Evolutionary conservation across 2,797 vertebrate genomes (phyloP), one percentile per base, ranked within the genome.

Genomic region (Ciconia nigra): DNA sequence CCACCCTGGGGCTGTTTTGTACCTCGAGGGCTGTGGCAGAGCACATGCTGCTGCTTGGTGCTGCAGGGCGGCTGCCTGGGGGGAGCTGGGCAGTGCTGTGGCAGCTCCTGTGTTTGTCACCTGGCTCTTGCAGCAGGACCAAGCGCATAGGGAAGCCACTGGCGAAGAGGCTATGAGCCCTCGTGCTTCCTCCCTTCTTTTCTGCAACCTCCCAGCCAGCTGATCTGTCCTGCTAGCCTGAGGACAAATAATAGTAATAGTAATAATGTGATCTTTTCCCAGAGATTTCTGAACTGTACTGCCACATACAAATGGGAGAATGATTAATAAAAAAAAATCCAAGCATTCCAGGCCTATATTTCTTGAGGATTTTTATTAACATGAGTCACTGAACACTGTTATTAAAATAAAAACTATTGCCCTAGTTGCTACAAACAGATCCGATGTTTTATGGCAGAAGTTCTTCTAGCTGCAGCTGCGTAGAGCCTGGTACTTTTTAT

Each of bases 361-460:
- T 89, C 62, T 85, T 49, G 51, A 80, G 29, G 17, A 52, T 18
- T 79, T 88, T 92, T 72, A 76, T 89, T 73, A 91, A 77, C 41
- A 39, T 37, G 72, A 90, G 69, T 86, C 83, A 86, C n/a, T 72
- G 62, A 91, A 63, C 6, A n/a, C 49, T 83, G 59, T 86, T 93
- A 81, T 80, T 91, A 91, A 95, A 92, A 87, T 59, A 86, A 89
- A 91, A 95, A 52, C 65, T 57, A 42, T 62, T 93, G 57, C 81
- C 61, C 20, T 80, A 52, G 37, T 63, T 91, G 63, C 42, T 95
- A 49, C 52, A 72, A 92, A 69, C 54, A 93, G 4, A 80, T 15
- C 6, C 69, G 46, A 22, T 65, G 41, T 83, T 93, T 91, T 78
- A 90, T 2, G 1, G n/a, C 84, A 25, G 22, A 90, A 93, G 20